phyloP scores from a whole-genome alignment of 2,113 vertebrate species.

The Lynx canadensis region DNA sequence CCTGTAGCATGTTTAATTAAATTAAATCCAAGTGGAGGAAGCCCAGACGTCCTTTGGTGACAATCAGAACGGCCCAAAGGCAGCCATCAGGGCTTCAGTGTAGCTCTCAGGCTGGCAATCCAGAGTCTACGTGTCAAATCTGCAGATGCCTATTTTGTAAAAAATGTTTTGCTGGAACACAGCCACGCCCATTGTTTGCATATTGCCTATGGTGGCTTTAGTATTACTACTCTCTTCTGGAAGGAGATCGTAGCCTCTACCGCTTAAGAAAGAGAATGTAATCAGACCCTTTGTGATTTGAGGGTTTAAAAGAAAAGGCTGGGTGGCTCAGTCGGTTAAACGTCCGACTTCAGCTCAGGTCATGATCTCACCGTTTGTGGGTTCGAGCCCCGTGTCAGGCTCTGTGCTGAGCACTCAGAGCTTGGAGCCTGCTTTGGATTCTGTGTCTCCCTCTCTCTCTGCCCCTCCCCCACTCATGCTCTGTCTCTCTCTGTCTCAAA shows the following conservation, averaged over 20 bases:
- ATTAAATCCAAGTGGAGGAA: neutral
- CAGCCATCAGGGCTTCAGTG: neutral
- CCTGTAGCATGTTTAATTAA: neutral
- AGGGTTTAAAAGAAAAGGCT: neutral
- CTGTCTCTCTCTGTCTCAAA: too few species aligned
- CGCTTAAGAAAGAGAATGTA: neutral
- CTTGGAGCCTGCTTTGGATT: too few species aligned
- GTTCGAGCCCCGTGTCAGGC: too few species aligned
- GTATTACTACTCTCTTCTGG: neutral
- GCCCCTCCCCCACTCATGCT: too few species aligned
- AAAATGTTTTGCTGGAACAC: neutral
- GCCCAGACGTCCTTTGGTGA: neutral
- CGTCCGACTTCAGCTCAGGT: too few species aligned
- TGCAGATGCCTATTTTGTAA: neutral
- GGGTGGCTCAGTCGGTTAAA: too few species aligned
- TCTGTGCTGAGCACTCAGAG: too few species aligned
- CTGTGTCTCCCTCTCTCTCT: too few species aligned
- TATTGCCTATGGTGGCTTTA: neutral
- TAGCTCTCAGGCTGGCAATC: too few species aligned
- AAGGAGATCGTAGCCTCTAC: neutral
- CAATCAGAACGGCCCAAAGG: neutral
- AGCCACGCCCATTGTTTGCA: neutral
- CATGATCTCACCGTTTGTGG: rapidly evolving
- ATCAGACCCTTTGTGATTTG: neutral
- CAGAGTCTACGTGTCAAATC: neutral